Evolutionary conservation across 1,140 invertebrate genomes (phyloP), one percentile per base, ranked within the genome.

Genomic region (Hyposmocoma kahamanoa): DNA sequence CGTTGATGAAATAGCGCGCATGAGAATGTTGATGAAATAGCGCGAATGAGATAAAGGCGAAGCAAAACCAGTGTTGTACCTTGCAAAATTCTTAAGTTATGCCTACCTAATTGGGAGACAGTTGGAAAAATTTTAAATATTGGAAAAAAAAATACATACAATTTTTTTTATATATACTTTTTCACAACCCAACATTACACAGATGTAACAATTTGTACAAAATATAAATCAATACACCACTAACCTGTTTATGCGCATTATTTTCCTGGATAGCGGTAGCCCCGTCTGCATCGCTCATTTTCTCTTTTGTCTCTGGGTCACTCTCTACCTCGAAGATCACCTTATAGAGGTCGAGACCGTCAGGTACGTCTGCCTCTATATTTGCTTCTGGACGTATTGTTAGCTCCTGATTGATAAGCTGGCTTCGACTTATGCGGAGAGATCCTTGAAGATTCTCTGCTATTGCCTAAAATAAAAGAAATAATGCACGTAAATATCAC

Each of bases 341-440:
- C 41, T 74, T 77, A 45, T 70, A 83, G 2, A 85, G 56, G 50
- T 83, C 82, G 4, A 85, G 51, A 1, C 67, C 77, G 32, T 82
- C 79, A 0, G 82, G 82, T 9, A 83, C 76, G 74, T 85, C 80
- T 3, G 74, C 58, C 30, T 75, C 72, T 18, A 83, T 80, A 42
- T 85, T 85, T 19, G 82, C 82, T 51, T 82, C 82, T 22, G 82
- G 82, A 28, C 74, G 55, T 44, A 85, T 75, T 19, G 68, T 79
- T 4, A 85, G 57, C 46, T 85, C 76, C 47, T 85, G 82, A 46
- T 76, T 75, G 19, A 82, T 78, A 3, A 83, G 52, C 50, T 81
- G 79, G 45, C 79, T 82, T n/a, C 63, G 61, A 50, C 72, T 83
- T 43, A 80, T 59, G 30, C 75, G 67, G 6, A 82, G 47, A 18